Conservation (phyloP, 2,113 vertebrate species). For the Brachypteracias leptosomus region DNA sequence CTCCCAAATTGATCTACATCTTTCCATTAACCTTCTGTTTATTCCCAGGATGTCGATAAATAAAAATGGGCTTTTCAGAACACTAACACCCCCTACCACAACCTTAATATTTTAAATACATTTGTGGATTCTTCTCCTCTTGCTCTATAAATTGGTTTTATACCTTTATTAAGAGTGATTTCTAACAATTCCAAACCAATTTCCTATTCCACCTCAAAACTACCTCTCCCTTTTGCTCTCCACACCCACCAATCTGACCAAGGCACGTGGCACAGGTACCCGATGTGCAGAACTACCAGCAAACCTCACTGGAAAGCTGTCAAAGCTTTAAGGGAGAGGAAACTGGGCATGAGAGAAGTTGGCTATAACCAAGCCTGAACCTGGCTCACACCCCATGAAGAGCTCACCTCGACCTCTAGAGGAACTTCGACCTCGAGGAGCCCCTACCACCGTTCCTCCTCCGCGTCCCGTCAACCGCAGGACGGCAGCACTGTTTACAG, state of each 20-base stretch:
- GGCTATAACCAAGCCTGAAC: background rate
- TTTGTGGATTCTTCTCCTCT: background rate
- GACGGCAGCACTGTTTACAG: slow-evolving; percentile 97
- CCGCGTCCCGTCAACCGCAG: slow-evolving; percentile 89
- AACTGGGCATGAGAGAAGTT: background rate
- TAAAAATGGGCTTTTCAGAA: background rate
- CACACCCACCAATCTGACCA: background rate
- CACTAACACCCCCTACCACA: background rate
- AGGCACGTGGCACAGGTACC: background rate
- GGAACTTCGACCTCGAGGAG: slow-evolving; percentile 96
- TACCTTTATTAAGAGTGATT: background rate
- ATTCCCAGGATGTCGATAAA: background rate
- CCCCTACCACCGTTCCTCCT: slow-evolving; percentile 89
- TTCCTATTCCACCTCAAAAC: background rate
- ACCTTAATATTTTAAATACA: background rate
- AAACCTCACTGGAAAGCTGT: background rate
- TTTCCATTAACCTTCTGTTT: background rate
- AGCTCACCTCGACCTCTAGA: slow-evolving; percentile 95
- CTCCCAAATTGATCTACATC: background rate
- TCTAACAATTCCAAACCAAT: background rate
- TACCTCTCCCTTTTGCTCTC: background rate
- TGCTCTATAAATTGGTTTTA: background rate
- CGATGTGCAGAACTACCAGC: background rate
- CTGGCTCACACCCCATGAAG: background rate
- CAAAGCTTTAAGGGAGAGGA: background rate